Evolutionary conservation across 2,797 vertebrate genomes (phyloP).

Genomic region (Squalus acanthias): DNA sequence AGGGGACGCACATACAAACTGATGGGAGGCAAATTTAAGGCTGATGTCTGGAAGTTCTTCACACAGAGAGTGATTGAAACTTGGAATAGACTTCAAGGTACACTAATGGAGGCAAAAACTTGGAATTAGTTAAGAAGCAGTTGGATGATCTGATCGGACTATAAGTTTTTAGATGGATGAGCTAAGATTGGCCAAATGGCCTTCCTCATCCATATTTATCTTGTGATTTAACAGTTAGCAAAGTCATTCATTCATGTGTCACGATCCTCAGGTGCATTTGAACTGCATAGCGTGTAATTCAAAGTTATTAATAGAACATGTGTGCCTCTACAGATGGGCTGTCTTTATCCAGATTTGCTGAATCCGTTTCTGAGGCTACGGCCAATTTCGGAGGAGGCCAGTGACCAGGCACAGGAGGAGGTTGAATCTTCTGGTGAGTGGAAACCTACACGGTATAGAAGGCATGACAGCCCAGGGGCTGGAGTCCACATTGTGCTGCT

Average conservation of each 20-base stretch:
- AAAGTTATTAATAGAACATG: neutral
- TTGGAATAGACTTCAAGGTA: neutral
- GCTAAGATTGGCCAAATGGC: neutral
- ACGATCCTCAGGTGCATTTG: neutral
- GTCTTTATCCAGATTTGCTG: neutral
- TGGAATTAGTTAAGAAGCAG: neutral
- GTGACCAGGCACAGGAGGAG: neutral
- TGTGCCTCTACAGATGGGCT: neutral
- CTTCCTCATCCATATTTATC: neutral
- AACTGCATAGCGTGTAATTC: neutral
- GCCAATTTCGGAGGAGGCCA: neutral
- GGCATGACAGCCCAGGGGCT: neutral
- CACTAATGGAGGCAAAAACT: neutral
- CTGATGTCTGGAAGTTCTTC: neutral
- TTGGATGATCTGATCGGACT: neutral
- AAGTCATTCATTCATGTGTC: neutral
- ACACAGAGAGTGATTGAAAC: neutral
- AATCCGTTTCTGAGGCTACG: neutral
- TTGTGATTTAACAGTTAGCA: neutral
- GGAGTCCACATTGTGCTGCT: neutral
- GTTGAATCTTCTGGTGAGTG: neutral
- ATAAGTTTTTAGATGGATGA: neutral
- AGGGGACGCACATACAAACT: neutral
- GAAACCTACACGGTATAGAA: neutral
- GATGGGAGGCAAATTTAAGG: neutral